Base-by-base conservation (phyloP, 2,888 invertebrate species). In the Meghimatium bilineatum region DNA sequence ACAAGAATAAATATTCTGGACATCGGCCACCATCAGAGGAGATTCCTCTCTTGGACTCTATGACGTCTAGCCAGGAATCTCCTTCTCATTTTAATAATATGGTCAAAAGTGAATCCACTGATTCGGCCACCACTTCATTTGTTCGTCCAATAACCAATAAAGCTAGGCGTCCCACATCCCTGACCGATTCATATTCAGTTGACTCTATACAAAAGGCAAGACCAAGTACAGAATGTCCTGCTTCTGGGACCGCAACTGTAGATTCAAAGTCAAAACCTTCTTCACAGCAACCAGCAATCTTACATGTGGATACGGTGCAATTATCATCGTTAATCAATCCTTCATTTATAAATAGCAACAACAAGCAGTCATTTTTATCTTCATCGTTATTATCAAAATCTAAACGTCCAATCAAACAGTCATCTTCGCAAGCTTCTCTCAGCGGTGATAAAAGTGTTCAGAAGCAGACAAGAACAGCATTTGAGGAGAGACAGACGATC, bases 91-190 rank as follows among this genome's bases (percentile, higher is more conserved):
- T 84, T 12, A 79, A 84, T 67, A 34, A 36, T 29, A 52, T 71
- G 69, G 77, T 82, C 36, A 83, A 79, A 36, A 76, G 77, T 34
- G 85, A 72, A 32, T 67, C 80, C 1, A 44, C 34, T 56, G 79
- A 78, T 29, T 80, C 84, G 6, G 85, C 86, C 0, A 80, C 81
- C 29, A 91, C 91, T 12, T 91, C 91, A 1, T 91, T 91, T 85
- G 89, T 89, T 34, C 87, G 88, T 60, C 86, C 89, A 63, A n/a
- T 26, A 56, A 74, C 86, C 0, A 80, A 82, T 20, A 90, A 89
- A 86, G 89, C 89, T 12, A 84, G 89, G 34, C 85, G 91, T 23
- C 91, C 91, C 3, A 90, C 90, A 17, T 90, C 91, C 14, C 82
- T 91, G 38, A 89, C 89, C 12, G 90, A 90, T 56, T 90, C 88